These are phyloP conservation scores for Columba guinea DNA, from an alignment of 2,797 vertebrate genomes.

Conservation along the genomic window DNA sequence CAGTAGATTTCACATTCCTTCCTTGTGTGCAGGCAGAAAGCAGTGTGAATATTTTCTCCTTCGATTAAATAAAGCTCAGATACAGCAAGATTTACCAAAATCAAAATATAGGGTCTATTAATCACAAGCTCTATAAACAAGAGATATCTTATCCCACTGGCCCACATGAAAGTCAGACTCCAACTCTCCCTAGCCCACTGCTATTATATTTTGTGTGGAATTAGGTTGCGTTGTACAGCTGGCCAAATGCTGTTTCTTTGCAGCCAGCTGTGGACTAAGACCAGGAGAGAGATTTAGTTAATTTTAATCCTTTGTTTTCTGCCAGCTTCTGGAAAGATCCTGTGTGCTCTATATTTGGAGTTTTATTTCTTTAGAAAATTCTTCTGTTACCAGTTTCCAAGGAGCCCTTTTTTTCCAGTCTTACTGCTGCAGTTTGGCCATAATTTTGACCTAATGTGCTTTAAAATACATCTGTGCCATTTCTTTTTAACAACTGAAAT, in stretches of 20 bases:
- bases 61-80: neutral
- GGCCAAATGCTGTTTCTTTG: neutral
- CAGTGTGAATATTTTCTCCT: neutral
- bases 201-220: neutral
- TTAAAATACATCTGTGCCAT: neutral
- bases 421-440: neutral
- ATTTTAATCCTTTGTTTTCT: constrained; percentile 20
- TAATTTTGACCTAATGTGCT: neutral
- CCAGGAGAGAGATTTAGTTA: neutral
- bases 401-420: neutral
- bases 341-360: neutral
- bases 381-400: neutral
- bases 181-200: neutral
- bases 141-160: neutral
- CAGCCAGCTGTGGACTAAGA: neutral
- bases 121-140: neutral
- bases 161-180: neutral
- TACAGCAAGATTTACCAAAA: neutral
- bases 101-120: neutral
- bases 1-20: neutral
- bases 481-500: neutral
- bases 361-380: constrained; percentile 2
- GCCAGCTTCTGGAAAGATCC: constrained; percentile 3
- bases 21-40: neutral
- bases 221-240: neutral